These are phyloP conservation scores for Cinclus mexicanus DNA, from an alignment of 2,113 vertebrate species.

Conservation along the genomic window DNA sequence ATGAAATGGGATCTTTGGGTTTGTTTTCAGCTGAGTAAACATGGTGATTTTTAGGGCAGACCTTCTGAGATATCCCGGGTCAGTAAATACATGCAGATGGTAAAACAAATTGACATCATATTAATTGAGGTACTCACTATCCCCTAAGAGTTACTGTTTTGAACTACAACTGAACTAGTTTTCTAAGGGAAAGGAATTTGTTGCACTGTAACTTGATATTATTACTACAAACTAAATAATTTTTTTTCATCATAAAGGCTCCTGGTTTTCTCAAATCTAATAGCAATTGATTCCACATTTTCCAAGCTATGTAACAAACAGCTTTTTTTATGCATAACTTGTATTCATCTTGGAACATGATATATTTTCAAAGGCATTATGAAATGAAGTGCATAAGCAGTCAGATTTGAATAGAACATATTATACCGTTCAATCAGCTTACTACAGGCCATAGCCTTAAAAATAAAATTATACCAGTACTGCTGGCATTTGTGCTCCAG, in stretches of 20 bases:
- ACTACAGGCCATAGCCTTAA: conserved; percentile 46
- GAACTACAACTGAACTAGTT: neutral
- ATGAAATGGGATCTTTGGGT: neutral
- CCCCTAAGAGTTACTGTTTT: conserved; percentile 12
- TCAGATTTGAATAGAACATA: conserved; percentile 57
- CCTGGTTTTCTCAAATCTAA: conserved; percentile 42
- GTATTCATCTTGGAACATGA: conserved; percentile 24
- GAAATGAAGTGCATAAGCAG: conserved; percentile 34
- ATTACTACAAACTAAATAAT: conserved; percentile 29
- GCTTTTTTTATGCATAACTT: conserved; percentile 44
- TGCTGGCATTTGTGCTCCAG: conserved; percentile 50
- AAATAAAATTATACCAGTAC: conserved; percentile 60
- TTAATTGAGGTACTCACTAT: conserved; percentile 15
- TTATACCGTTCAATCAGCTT: conserved; percentile 54
- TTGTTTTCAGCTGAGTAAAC: conserved; percentile 48
- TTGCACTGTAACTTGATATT: conserved; percentile 14
- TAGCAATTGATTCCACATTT: conserved; percentile 63
- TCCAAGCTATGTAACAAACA: conserved; percentile 34
- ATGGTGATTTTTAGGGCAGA: conserved; percentile 1
- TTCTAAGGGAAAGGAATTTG: conserved; percentile 22
- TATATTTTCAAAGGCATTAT: conserved; percentile 56
- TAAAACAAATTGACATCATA: conserved; percentile 24
- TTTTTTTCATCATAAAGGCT: neutral
- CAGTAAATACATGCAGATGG: conserved; percentile 38
- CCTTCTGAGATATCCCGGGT: neutral